A percentile compares a stretch with the other conserved stretches of the same genome.
These are phyloP conservation scores for Luperina testacea DNA, from an alignment of 2,888 invertebrate species.

Conservation along the genomic window DNA sequence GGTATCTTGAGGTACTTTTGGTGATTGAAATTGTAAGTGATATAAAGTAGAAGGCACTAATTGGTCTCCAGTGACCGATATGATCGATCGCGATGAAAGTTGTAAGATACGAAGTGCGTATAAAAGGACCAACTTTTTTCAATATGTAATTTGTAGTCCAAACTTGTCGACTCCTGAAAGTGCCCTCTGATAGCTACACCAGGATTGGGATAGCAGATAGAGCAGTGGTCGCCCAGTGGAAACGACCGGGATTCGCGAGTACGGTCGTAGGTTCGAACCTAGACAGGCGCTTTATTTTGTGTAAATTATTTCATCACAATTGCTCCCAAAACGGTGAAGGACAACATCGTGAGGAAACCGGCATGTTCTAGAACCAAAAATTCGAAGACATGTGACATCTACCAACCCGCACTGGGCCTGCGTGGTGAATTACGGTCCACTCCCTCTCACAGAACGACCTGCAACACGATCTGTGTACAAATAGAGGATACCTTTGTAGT, in stretches of 20 bases:
- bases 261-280: neutral
- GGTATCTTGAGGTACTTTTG: neutral
- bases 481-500: neutral
- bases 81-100: constrained; percentile 3
- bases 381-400: neutral
- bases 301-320: neutral
- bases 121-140: neutral
- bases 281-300: neutral
- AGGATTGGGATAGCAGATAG: neutral
- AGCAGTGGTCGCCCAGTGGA: neutral
- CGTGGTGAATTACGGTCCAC: neutral
- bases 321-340: no score
- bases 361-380: neutral
- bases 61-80: constrained; percentile 17
- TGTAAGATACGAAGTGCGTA: neutral
- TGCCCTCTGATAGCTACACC: neutral
- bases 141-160: neutral
- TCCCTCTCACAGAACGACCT: neutral
- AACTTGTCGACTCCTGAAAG: neutral
- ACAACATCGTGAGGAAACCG: neutral
- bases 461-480: no score
- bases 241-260: neutral
- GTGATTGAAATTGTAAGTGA: constrained; percentile 25
- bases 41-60: constrained; percentile 4
- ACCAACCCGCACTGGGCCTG: neutral